phyloP scores from a whole-genome alignment of 37 sponge, comb jelly and placozoan genomes.

The Agelas oroides region DNA sequence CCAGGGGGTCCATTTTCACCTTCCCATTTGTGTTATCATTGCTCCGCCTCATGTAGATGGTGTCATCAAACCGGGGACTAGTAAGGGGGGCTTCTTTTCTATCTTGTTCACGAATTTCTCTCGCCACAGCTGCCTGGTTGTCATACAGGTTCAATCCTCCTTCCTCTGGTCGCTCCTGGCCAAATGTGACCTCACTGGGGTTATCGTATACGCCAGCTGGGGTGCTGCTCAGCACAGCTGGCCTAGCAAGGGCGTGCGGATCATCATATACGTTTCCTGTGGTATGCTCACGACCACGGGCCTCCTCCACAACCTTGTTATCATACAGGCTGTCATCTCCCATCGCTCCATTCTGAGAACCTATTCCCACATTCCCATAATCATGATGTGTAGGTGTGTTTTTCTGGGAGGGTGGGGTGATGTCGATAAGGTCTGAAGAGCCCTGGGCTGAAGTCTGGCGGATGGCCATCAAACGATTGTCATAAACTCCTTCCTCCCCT shows the following conservation, averaged over 20 bases:
- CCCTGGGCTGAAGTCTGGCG: background rate
- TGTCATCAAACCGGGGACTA: slow-evolving; percentile 59
- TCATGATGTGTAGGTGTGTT: background rate
- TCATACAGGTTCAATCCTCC: slow-evolving; percentile 24
- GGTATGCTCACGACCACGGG: background rate
- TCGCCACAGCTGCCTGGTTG: background rate
- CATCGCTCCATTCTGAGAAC: background rate
- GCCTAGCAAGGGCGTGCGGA: background rate
- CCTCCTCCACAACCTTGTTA: background rate
- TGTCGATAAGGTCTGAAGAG: slow-evolving; percentile 19
- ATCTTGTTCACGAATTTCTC: too few species aligned
- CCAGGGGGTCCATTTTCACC: too few species aligned
- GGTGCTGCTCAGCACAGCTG: background rate
- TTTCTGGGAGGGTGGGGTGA: background rate
- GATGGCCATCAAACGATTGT: background rate
- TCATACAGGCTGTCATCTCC: background rate
- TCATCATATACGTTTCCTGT: background rate
- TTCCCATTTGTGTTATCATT: too few species aligned
- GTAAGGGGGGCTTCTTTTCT: too few species aligned
- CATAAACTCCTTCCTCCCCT: slow-evolving; percentile 6
- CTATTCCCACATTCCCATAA: slow-evolving; percentile 26
- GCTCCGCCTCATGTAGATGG: slow-evolving; percentile 24
- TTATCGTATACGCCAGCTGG: slow-evolving; percentile 40
- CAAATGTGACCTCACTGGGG: slow-evolving; percentile 21
- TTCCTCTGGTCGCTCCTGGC: background rate